Base-by-base conservation (phyloP, 64 coral and sea anemone species). In the Porites lutea region DNA sequence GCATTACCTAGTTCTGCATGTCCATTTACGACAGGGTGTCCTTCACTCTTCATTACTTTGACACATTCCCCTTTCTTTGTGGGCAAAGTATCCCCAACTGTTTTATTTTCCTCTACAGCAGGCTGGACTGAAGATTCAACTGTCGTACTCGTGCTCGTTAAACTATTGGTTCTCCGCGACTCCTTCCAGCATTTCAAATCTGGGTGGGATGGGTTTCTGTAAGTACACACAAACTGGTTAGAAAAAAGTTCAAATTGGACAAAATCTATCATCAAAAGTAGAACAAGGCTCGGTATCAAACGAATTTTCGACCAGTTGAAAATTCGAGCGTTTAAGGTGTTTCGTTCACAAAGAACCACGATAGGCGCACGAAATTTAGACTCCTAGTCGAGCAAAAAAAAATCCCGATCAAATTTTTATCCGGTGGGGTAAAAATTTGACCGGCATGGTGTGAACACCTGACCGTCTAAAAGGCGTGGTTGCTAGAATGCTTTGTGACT, bases 121-220 rank as follows among this genome's bases (percentile, higher is more conserved):
- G 78, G 4, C 53, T 27, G 19, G 8, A 13, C 53, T 16, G 51
- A 12, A 5, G 9, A 45, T 62, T 81, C 23, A 45, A 2, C n/a
- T 50, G 45, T 11, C 9, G 16, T 13, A 19, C 22, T 52, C 46
- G 12, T 57, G 54, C 54, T 57, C 54, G 5, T 9, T 12, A 57
- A 12, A 57, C 7, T 57, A 12, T 57, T 57, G 54, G 45, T 48
- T 44, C 43, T 59, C 18, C 15, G 46, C 61, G 81, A 63, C 68
- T 15, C 18, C 15, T 45, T 6, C 81, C 81, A 83, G 48, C 61
- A 83, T 16, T 83, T 83, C 43, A 83, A n/a, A 45, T 83, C 63
- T 5, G 81, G 62, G 22, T 83, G 81, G 12, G 61, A 68, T 18
- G 81, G 81, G 13, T 51, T 83, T 44, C 81, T 83, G 18, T 7